Conservation (phyloP, 2,113 vertebrate genomes). For the Bombycilla garrulus region DNA sequence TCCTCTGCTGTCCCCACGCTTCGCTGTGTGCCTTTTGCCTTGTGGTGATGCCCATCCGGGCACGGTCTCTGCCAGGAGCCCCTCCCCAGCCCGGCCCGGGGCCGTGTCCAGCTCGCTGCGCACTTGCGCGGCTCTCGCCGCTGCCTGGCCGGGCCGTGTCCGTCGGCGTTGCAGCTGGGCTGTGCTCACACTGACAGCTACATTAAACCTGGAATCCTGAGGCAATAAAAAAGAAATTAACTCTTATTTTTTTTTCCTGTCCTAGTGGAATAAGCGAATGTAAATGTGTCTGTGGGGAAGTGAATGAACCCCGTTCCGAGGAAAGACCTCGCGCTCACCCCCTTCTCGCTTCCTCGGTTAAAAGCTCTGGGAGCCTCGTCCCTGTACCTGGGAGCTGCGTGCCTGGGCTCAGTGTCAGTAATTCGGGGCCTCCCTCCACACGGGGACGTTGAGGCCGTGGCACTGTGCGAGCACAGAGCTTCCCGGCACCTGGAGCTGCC, state of each 20-base stretch:
- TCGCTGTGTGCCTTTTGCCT: fast-evolving
- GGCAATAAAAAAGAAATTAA: conserved; percentile 82
- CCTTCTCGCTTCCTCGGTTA: conserved; percentile 45
- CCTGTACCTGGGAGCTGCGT: conserved; percentile 44
- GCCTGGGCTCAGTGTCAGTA: neutral
- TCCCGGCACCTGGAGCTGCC: conserved; percentile 40
- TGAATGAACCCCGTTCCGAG: conserved; percentile 66
- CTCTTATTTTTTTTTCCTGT: conserved; percentile 76
- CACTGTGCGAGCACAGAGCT: neutral
- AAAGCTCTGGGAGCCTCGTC: conserved; percentile 36
- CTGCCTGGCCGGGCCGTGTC: conserved; percentile 63
- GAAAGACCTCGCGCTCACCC: conserved; percentile 65
- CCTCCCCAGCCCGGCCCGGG: neutral
- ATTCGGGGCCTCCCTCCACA: neutral
- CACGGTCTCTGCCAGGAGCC: neutral
- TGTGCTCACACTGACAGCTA: conserved; percentile 80
- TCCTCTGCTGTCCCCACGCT: fast-evolving
- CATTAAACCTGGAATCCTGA: conserved; percentile 81
- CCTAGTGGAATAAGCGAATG: conserved; percentile 79
- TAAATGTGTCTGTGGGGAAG: conserved; percentile 76
- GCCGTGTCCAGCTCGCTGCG: neutral
- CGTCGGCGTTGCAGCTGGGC: conserved; percentile 75
- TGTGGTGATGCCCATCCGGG: neutral
- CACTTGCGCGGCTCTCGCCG: neutral
- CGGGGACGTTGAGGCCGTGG: neutral